Percentiles rank a stretch among this genome's conserved stretches.
phyloP scores from a whole-genome alignment of 2,888 invertebrate genomes.

The Eristalis pertinax region DNA sequence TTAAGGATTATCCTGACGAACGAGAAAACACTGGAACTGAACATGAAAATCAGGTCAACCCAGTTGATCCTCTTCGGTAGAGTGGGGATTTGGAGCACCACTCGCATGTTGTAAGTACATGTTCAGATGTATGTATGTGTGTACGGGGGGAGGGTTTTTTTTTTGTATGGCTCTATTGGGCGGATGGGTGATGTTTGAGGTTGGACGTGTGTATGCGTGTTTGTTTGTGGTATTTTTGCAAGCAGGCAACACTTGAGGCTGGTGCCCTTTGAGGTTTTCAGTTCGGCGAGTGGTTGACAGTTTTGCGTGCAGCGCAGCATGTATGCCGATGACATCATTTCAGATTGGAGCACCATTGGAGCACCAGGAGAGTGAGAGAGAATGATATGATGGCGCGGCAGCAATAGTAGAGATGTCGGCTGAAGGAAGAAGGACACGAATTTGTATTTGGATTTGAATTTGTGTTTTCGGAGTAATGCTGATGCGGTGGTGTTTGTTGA shows the following conservation, averaged over 20 bases:
- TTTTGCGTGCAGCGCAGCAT: conserved; percentile 65
- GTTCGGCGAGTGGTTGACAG: conserved; percentile 9
- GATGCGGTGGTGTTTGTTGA: conserved; percentile 52
- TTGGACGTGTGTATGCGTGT: conserved; percentile 22
- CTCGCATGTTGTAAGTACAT: conserved; percentile 21
- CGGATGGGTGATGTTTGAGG: conserved; percentile 4
- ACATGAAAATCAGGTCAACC: conserved; percentile 69
- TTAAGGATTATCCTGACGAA: conserved; percentile 59
- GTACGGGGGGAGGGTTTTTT: neutral
- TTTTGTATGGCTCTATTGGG: neutral
- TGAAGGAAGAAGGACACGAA: conserved; percentile 30
- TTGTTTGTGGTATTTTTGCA: conserved; percentile 62
- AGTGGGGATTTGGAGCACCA: conserved; percentile 67
- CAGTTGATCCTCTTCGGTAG: conserved; percentile 64
- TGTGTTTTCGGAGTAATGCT: conserved; percentile 59
- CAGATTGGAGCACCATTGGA: neutral
- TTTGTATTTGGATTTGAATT: conserved; percentile 56
- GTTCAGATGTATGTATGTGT: conserved; percentile 20
- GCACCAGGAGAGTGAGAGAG: neutral
- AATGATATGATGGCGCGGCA: neutral
- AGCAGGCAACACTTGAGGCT: conserved; percentile 55
- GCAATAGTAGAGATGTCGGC: neutral
- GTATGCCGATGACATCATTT: conserved; percentile 67
- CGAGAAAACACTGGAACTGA: conserved; percentile 26
- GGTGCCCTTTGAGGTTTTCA: conserved; percentile 52